phyloP scores from a whole-genome alignment of 2,113 vertebrate species.

The Verasper variegatus region DNA sequence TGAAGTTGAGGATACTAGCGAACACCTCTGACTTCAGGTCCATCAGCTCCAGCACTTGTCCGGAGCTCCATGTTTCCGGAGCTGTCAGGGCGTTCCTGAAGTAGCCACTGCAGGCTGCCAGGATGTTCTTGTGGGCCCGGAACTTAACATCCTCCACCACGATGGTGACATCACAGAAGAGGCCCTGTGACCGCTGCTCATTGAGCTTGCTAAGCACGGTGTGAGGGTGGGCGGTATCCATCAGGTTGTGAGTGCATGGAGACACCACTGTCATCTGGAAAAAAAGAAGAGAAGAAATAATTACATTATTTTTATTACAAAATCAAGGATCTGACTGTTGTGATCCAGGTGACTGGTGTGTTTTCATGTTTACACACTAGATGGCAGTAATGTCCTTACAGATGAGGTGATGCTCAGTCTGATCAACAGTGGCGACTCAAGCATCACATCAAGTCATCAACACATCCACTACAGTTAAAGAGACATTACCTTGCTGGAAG shows the following conservation, averaged over 20 bases:
- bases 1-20: conserved; percentile 95
- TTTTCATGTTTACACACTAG: conserved; percentile 73
- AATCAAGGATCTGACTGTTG: not conserved
- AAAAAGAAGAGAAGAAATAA: conserved; percentile 42
- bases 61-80: conserved; percentile 86
- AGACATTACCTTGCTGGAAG: not conserved
- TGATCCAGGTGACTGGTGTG: not conserved
- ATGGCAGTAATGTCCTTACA: conserved; percentile 73
- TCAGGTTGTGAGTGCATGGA: conserved; percentile 87
- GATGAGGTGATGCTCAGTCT: conserved; percentile 24
- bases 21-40: conserved; percentile 98
- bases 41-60: conserved; percentile 93
- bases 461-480: not conserved
- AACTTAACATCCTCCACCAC: conserved; percentile 99
- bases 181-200: conserved; percentile 93
- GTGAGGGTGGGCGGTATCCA: conserved; percentile 91
- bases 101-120: conserved; percentile 96
- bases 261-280: conserved; percentile 92
- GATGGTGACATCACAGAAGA: conserved; percentile 96
- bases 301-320: conserved; percentile 10
- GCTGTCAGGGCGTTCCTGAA: conserved; percentile 93
- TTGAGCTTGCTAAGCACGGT: conserved; percentile 92
- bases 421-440: conserved; percentile 4
- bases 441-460: conserved; percentile 11
- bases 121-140: conserved; percentile 94